These are phyloP conservation scores for Dinocampus coccinellae DNA, from an alignment of 2,888 invertebrate genomes.

Conservation along the genomic window DNA sequence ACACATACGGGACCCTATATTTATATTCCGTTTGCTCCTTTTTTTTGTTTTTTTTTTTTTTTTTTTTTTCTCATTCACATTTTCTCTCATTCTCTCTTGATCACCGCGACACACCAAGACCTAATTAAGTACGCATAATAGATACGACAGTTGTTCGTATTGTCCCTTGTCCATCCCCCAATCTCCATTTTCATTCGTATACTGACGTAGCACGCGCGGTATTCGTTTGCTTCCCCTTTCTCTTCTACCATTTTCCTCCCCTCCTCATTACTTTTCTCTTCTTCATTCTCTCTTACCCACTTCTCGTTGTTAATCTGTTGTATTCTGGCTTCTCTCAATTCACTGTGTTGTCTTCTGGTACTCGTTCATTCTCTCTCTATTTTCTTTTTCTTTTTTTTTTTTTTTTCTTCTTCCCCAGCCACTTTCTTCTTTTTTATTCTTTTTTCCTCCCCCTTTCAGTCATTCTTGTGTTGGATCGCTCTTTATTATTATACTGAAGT, in stretches of 20 bases:
- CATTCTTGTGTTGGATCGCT: not conserved
- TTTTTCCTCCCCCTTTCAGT: not conserved
- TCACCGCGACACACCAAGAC: constrained; percentile 52
- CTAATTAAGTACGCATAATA: constrained; percentile 66
- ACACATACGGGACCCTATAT: not conserved
- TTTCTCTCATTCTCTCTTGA: no score
- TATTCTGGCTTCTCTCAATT: constrained; percentile 35
- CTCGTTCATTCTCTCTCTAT: constrained; percentile 18
- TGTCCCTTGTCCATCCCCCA: constrained; percentile 7
- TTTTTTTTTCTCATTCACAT: no score
- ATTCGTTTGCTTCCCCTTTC: constrained; percentile 4
- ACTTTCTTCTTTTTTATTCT: no score
- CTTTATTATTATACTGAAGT: constrained; percentile 5
- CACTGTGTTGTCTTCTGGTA: constrained; percentile 23
- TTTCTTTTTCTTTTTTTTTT: constrained; percentile 7
- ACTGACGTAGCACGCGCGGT: constrained; percentile 24
- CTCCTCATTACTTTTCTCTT: no score
- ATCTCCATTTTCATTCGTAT: not conserved
- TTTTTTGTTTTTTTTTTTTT: no score
- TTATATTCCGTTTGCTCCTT: constrained; percentile 7
- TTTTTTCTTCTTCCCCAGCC: constrained; percentile 9
- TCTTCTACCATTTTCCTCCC: no score
- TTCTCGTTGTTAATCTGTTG: constrained; percentile 28
- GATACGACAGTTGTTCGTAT: constrained; percentile 62
- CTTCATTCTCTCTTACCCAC: not conserved